These are phyloP conservation scores for Nebria salina DNA, from an alignment of 2,888 invertebrate species.

Conservation along the genomic window DNA sequence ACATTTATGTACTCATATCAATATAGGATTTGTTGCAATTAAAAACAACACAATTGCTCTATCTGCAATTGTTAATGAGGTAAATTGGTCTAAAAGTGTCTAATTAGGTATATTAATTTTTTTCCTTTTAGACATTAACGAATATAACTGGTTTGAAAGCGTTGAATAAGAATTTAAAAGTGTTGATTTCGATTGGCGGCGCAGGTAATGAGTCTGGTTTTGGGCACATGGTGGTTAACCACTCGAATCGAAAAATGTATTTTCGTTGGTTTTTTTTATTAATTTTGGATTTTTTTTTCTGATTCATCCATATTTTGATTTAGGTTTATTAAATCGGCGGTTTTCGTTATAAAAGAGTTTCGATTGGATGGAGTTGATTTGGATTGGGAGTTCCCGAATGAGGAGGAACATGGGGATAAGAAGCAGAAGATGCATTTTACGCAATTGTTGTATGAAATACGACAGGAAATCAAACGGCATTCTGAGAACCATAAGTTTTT, in stretches of 20 bases:
- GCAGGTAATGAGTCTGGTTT: constrained; percentile 70
- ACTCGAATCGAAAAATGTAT: constrained; percentile 73
- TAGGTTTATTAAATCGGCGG: constrained; percentile 67
- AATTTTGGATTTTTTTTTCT: neutral
- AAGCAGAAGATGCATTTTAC: constrained; percentile 78
- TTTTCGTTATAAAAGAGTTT: constrained; percentile 65
- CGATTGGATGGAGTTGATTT: constrained; percentile 78
- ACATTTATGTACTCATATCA: constrained; percentile 83
- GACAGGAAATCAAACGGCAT: constrained; percentile 70
- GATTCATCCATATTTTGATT: neutral
- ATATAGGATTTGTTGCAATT: constrained; percentile 74
- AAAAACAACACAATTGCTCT: constrained; percentile 26
- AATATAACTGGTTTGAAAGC: constrained; percentile 67
- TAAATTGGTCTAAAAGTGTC: constrained; percentile 7
- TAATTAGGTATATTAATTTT: constrained; percentile 25
- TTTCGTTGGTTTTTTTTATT: constrained; percentile 4
- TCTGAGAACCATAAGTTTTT: constrained; percentile 68
- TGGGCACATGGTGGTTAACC: constrained; percentile 76
- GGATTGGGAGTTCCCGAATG: constrained; percentile 89
- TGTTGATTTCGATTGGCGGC: constrained; percentile 82
- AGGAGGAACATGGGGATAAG: constrained; percentile 60
- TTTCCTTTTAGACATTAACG: constrained; percentile 56
- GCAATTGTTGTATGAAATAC: constrained; percentile 77
- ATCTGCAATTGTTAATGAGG: constrained; percentile 27
- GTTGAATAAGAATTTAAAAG: constrained; percentile 73